These are phyloP conservation scores for Tubulanus polymorphus DNA, from an alignment of 2,888 invertebrate genomes.

Conservation along the genomic window DNA sequence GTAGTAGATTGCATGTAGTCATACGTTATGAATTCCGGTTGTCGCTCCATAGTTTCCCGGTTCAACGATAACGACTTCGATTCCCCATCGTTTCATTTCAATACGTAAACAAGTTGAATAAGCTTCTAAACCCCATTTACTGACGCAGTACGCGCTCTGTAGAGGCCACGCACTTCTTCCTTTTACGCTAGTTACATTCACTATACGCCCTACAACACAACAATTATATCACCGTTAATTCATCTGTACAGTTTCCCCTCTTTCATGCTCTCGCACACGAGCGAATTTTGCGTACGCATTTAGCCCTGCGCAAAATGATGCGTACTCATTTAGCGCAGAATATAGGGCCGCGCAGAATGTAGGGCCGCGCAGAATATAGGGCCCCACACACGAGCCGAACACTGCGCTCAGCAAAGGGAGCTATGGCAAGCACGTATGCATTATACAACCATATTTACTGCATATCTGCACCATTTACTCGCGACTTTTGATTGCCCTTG, in stretches of 20 bases:
- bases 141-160: slow-evolving; percentile 32
- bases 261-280: too few species aligned
- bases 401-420: too few species aligned
- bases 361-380: too few species aligned
- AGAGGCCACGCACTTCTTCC: slow-evolving; percentile 40
- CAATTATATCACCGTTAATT: neutral
- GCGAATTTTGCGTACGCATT: too few species aligned
- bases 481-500: too few species aligned
- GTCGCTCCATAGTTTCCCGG: slow-evolving; percentile 51
- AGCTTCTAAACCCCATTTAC: slow-evolving; percentile 38
- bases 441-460: too few species aligned
- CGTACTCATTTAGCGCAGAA: too few species aligned
- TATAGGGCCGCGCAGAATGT: too few species aligned
- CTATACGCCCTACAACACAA: slow-evolving; percentile 44
- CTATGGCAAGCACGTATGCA: too few species aligned
- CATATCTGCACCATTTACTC: too few species aligned
- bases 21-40: slow-evolving; percentile 29
- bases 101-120: slow-evolving; percentile 39
- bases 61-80: slow-evolving; percentile 35
- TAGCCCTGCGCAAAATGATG: too few species aligned
- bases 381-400: too few species aligned
- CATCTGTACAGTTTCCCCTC: neutral
- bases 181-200: slow-evolving; percentile 51
- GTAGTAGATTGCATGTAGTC: neutral
- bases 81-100: slow-evolving; percentile 39